Percentiles rank a stretch among this genome's conserved stretches.
Conservation (phyloP, 2,888 invertebrate genomes). For the Ischnus inquisitorius region DNA sequence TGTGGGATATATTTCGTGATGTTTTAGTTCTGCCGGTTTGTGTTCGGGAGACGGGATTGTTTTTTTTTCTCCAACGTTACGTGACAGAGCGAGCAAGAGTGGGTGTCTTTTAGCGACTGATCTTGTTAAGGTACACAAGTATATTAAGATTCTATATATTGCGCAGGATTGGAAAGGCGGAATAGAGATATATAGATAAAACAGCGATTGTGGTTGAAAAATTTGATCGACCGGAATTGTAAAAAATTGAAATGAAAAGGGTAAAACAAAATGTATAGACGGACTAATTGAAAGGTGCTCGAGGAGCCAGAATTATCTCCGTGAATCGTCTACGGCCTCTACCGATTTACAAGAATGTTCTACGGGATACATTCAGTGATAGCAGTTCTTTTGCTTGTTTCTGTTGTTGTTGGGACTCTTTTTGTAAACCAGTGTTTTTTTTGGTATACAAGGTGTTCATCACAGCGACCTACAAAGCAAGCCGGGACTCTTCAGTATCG, state of each 20-base stretch:
- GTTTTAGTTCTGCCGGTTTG: neutral
- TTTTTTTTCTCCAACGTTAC: conserved; percentile 11
- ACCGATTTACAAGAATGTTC: conserved; percentile 5
- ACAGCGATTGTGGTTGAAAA: neutral
- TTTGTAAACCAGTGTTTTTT: conserved; percentile 36
- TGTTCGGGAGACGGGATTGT: neutral
- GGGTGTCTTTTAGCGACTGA: conserved; percentile 17
- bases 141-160: conserved; percentile 18
- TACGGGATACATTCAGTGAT: conserved; percentile 14
- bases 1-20: conserved; percentile 10
- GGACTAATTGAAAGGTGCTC: neutral
- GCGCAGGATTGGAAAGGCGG: conserved; percentile 26
- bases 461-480: conserved; percentile 85
- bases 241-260: neutral
- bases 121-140: conserved; percentile 17
- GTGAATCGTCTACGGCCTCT: conserved; percentile 5
- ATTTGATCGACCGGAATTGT: neutral
- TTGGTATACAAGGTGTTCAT: conserved; percentile 73
- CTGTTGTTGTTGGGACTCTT: neutral
- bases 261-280: neutral
- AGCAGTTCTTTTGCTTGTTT: neutral
- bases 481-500: conserved; percentile 79
- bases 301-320: neutral
- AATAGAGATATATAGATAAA: neutral
- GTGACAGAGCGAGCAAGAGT: conserved; percentile 16